Percentiles rank a stretch among this genome's conserved stretches.
Conservation (phyloP, 1,140 invertebrate species). For the Samia ricini region DNA sequence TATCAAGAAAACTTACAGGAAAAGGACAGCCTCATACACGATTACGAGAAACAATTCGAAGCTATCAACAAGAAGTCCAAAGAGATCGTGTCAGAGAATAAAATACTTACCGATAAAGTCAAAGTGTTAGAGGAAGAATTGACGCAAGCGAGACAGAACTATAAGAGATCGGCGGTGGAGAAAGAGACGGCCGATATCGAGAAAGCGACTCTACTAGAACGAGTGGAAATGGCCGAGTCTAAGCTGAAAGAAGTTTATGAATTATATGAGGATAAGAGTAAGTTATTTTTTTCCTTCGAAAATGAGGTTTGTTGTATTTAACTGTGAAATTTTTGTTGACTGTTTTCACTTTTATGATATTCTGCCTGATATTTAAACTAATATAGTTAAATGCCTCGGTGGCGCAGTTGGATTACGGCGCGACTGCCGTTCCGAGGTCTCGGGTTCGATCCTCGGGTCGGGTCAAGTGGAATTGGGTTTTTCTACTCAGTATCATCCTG, state of each 20-base stretch:
- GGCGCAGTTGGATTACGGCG: no score
- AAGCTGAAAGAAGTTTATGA: constrained; percentile 81
- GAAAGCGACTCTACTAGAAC: constrained; percentile 78
- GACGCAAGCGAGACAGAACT: constrained; percentile 71
- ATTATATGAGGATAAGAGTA: constrained; percentile 80
- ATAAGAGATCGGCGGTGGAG: constrained; percentile 74
- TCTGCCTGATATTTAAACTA: no score
- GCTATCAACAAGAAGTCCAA: constrained; percentile 80
- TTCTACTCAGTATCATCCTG: no score
- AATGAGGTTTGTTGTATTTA: no score
- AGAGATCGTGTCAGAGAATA: constrained; percentile 81
- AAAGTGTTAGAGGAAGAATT: constrained; percentile 76
- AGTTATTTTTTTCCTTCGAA: no score
- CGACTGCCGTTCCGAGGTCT: no score
- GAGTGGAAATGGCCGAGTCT: constrained; percentile 76
- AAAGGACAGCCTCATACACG: constrained; percentile 81
- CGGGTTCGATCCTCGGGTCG: no score
- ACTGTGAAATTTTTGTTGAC: no score
- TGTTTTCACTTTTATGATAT: no score
- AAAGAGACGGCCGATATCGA: constrained; percentile 79
- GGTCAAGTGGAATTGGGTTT: no score
- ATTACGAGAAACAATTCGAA: constrained; percentile 81
- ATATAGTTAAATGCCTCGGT: no score
- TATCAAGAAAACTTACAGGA: constrained; percentile 83
- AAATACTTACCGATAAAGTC: constrained; percentile 72